These are phyloP conservation scores for Bucorvus abyssinicus DNA, from an alignment of 2,797 vertebrate genomes.

Conservation along the genomic window DNA sequence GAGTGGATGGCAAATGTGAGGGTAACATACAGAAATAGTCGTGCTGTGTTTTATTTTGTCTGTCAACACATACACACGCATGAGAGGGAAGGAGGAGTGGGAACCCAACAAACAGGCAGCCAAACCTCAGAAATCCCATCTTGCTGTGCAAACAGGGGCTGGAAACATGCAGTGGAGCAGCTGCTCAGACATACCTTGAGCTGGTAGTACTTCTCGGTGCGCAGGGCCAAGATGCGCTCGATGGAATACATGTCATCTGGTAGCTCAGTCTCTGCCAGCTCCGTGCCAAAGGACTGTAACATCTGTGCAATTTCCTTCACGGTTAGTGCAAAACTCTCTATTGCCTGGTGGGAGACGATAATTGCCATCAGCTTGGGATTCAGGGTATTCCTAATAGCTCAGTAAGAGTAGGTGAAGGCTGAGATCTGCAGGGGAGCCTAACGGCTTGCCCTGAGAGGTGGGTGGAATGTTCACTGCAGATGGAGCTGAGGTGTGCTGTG, in stretches of 20 bases:
- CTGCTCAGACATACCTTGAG: conserved; percentile 83
- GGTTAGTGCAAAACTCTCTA: conserved; percentile 93
- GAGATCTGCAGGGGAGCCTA: not conserved
- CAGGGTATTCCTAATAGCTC: not conserved
- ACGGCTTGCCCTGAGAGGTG: not conserved
- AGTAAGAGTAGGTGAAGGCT: accelerated
- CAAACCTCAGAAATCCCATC: not conserved
- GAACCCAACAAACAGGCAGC: not conserved
- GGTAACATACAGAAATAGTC: not conserved
- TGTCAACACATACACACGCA: not conserved
- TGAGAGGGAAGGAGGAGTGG: not conserved
- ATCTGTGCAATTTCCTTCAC: conserved; percentile 97
- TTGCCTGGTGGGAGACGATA: conserved; percentile 80
- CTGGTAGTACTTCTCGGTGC: conserved; percentile 88
- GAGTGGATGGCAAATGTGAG: not conserved
- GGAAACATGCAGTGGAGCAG: accelerated
- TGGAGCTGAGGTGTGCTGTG: accelerated
- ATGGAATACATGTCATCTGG: conserved; percentile 83
- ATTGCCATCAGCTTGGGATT: not conserved
- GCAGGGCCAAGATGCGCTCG: conserved; percentile 84
- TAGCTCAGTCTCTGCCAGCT: conserved; percentile 89
- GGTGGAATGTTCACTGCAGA: not conserved
- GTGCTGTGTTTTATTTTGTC: not conserved
- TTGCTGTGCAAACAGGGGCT: not conserved
- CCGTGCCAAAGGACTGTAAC: conserved; percentile 92